These are phyloP conservation scores for Sylvietta virens DNA, from an alignment of 2,113 vertebrate species.

Conservation along the genomic window DNA sequence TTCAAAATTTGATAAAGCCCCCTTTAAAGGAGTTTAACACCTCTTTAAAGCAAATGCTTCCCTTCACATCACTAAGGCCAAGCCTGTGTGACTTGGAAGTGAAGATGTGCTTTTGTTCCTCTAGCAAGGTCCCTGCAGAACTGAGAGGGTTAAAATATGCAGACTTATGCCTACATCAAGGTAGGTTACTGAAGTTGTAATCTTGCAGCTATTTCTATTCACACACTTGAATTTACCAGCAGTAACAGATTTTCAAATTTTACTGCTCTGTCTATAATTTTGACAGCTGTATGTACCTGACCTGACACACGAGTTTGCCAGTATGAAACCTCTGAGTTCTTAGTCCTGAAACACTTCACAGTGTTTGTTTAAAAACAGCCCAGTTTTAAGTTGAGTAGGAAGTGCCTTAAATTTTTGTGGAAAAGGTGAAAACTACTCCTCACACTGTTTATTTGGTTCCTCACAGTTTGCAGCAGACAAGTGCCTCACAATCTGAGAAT, in stretches of 20 bases:
- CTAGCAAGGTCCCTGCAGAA: background rate
- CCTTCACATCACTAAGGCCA: background rate
- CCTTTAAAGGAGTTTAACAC: background rate
- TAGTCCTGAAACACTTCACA: background rate
- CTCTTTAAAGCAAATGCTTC: background rate
- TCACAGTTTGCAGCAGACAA: background rate
- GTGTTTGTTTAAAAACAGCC: background rate
- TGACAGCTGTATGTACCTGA: background rate
- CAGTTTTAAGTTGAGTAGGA: background rate
- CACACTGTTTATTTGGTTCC: background rate
- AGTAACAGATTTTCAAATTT: background rate
- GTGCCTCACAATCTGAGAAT: background rate
- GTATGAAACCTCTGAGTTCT: background rate
- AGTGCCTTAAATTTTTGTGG: background rate
- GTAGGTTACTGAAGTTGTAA: background rate
- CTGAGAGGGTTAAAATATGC: background rate
- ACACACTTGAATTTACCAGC: background rate
- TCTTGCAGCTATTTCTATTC: background rate
- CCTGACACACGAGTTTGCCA: background rate
- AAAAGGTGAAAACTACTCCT: background rate
- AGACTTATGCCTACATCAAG: background rate
- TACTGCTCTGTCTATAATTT: background rate
- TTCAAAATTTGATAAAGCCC: background rate
- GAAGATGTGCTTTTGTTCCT: background rate
- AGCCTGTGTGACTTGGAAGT: fast-evolving